Percentiles rank a stretch among this genome's conserved stretches.
These are phyloP conservation scores for Centruroides vittatus DNA, from an alignment of 1,140 invertebrate genomes.

Conservation along the genomic window DNA sequence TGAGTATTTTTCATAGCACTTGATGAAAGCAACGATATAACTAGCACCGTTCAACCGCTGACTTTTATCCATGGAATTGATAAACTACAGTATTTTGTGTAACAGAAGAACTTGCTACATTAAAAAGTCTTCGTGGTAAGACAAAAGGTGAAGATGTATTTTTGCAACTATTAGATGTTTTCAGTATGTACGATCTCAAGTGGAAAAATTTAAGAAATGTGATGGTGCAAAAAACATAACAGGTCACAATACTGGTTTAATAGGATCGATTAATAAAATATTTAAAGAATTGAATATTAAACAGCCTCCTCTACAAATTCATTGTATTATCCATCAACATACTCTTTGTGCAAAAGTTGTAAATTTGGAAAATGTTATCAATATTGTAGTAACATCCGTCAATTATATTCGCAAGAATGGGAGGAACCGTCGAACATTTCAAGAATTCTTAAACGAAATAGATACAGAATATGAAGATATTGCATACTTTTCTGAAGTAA, in stretches of 20 bases:
- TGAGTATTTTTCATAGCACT: slow-evolving; percentile 9
- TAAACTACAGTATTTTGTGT: background rate
- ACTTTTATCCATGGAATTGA: slow-evolving; percentile 7
- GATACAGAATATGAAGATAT: slow-evolving; percentile 11
- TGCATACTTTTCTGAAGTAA: slow-evolving; percentile 14
- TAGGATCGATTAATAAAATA: slow-evolving; percentile 4
- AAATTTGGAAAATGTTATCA: slow-evolving; percentile 22
- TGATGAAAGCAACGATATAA: slow-evolving; percentile 11
- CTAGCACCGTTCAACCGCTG: slow-evolving; percentile 8
- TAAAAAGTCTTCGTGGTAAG: background rate
- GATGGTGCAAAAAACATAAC: slow-evolving; percentile 24
- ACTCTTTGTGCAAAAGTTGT: slow-evolving; percentile 19
- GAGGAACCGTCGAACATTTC: slow-evolving; percentile 24
- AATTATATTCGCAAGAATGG: slow-evolving; percentile 24
- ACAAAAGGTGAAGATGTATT: slow-evolving; percentile 21
- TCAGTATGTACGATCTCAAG: slow-evolving; percentile 10
- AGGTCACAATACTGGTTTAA: slow-evolving; percentile 19
- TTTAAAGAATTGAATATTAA: no score
- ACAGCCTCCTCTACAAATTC: slow-evolving; percentile 15
- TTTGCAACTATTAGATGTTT: slow-evolving; percentile 12
- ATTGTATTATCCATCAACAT: slow-evolving; percentile 27
- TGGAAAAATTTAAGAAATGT: slow-evolving; percentile 17
- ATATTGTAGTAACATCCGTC: slow-evolving; percentile 22
- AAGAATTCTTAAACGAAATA: slow-evolving; percentile 22
- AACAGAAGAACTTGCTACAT: slow-evolving; percentile 3